Evolutionary conservation across 2,888 invertebrate genomes (phyloP), one percentile per base, ranked within the genome.

Genomic region (Cepaea hortensis): DNA sequence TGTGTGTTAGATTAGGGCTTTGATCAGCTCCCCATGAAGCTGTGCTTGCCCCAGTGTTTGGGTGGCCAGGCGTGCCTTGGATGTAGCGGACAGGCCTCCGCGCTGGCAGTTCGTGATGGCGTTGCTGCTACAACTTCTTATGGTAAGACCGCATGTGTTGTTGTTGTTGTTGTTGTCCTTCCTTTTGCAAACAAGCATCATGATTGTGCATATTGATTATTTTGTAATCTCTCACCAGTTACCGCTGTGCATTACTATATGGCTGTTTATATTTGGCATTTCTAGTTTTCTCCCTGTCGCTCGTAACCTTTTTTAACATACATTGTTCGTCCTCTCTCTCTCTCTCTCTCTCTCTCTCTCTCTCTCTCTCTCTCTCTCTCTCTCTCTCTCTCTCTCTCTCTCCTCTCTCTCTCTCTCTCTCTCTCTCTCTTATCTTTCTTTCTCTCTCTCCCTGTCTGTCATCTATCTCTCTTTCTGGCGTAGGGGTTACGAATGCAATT

Each of bases 21-120:
- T 13, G 15, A 46, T 9, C 20, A 20, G 55, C 55, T 55, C 68
- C 48, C 23, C n/a, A 85, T 87, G 85, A 87, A 81, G 76, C 72
- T 87, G 75, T 87, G 87, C 55, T 61, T 87, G 35, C 87, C 87
- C 9, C 85, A 87, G 82, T 87, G 87, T 46, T 68, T 87, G 75
- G 87, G 87, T n/a, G 87, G 87, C 7, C 80, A 85, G 72, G 75
- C 85, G 7, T 80, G 85, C 11, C 11, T 62, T 55, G 81, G 81
- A 35, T 85, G 85, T 70, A 65, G 23, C 9, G 81, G 81, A 46
- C 85, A 81, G 3, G n/a, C 72, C 13, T 73, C 35, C 18, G 46
- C 61, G 13, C 55, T 85, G 77, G 79, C 23, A 0, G 18, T 48
- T 50, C 50, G 50, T 18, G 48, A 85, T 76, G 18, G 48, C n/a